A percentile compares a stretch with the other conserved stretches of the same genome.
Evolutionary conservation across 1,140 invertebrate species (phyloP).

Genomic region (Goniozus legneri): DNA sequence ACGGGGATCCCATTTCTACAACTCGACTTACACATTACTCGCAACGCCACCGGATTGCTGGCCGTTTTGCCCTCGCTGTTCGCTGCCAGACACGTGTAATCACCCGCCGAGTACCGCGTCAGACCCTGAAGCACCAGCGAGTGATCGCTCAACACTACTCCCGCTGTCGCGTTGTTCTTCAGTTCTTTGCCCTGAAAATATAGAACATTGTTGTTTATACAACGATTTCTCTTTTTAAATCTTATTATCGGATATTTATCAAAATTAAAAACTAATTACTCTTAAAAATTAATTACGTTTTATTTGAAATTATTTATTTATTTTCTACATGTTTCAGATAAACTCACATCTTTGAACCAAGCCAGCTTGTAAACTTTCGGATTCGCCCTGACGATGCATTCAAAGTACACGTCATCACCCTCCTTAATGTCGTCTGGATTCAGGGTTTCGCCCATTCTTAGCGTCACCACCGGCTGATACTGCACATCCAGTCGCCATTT

Average conservation of each 20-base stretch:
- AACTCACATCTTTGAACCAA: conserved; percentile 84
- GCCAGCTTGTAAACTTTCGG: conserved; percentile 76
- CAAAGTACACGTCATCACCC: conserved; percentile 79
- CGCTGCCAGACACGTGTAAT: conserved; percentile 77
- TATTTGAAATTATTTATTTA: no score
- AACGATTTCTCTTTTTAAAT: no score
- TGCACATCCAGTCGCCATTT: conserved; percentile 74
- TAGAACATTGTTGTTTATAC: no score
- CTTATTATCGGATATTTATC: no score
- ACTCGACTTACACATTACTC: conserved; percentile 73
- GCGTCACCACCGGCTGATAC: conserved; percentile 71
- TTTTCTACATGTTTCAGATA: no score
- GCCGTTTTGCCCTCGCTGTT: conserved; percentile 78
- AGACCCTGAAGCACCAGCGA: conserved; percentile 80
- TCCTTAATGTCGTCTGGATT: conserved; percentile 81
- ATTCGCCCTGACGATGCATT: conserved; percentile 75
- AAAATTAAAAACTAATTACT: no score
- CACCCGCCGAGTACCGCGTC: conserved; percentile 71
- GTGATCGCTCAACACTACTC: conserved; percentile 77
- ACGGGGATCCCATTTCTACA: not conserved
- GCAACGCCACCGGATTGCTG: conserved; percentile 74
- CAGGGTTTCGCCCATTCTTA: conserved; percentile 74
- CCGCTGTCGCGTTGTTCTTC: conserved; percentile 72
- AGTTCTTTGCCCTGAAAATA: conserved; percentile 70
- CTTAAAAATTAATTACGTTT: no score